Conservation (phyloP, 2,888 invertebrate species). For the Achlya flavicornis region DNA sequence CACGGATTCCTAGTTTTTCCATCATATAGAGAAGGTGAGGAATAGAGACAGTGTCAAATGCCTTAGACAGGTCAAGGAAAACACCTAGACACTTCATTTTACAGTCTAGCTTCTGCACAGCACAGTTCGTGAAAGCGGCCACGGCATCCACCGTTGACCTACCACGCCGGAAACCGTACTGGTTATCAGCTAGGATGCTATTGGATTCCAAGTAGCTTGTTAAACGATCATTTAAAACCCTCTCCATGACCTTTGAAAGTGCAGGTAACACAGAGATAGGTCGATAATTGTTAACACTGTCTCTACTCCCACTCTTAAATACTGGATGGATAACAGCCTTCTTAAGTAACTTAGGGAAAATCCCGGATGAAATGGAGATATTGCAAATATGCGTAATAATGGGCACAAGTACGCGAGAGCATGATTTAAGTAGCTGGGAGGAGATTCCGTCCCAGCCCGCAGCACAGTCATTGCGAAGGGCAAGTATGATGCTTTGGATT, state of each 20-base stretch:
- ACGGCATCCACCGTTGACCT: no score
- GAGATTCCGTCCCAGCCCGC: no score
- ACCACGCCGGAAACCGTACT: background rate
- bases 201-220: background rate
- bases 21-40: background rate
- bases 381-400: background rate
- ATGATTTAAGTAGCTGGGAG: no score
- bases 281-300: background rate
- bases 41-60: background rate
- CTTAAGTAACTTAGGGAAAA: background rate
- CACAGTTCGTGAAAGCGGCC: background rate
- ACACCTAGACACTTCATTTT: background rate
- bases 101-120: background rate
- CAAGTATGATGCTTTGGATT: no score
- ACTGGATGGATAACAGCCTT: background rate
- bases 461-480: no score
- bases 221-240: background rate
- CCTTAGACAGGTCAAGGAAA: background rate
- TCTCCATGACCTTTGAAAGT: background rate
- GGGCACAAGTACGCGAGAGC: background rate
- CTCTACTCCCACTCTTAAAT: background rate
- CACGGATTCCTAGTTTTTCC: background rate
- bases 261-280: background rate
- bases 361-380: constrained; percentile 10
- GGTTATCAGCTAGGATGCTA: background rate